phyloP scores from a whole-genome alignment of 2,113 vertebrate species.

The Poeciliopsis prolifica region DNA sequence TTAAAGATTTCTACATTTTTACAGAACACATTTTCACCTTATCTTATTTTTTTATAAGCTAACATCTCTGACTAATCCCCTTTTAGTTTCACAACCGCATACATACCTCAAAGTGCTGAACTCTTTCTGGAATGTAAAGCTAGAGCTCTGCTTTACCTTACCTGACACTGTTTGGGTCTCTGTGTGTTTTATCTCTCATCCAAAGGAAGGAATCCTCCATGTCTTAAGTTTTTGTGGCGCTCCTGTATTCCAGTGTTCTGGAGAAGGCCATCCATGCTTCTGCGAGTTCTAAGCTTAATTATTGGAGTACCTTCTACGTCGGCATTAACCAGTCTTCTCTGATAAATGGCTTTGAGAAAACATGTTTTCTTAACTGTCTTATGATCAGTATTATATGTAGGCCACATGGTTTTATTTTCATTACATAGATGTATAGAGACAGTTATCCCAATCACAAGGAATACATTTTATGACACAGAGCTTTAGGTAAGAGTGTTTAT shows the following conservation, averaged over 20 bases:
- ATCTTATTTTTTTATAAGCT: too few species aligned
- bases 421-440: too few species aligned
- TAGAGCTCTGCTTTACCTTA: neutral
- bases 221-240: neutral
- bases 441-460: neutral
- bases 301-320: too few species aligned
- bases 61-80: too few species aligned
- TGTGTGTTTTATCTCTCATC: neutral
- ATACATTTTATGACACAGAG: neutral
- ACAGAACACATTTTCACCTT: too few species aligned
- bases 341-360: neutral
- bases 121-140: neutral
- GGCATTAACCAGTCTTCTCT: neutral
- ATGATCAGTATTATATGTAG: too few species aligned
- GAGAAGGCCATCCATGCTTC: too few species aligned
- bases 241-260: neutral
- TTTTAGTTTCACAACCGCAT: neutral
- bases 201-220: neutral
- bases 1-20: too few species aligned
- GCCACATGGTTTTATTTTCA: too few species aligned
- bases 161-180: neutral
- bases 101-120: neutral
- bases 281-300: too few species aligned
- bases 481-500: neutral
- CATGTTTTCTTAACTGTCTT: neutral